Evolutionary conservation across 2,113 vertebrate species (phyloP).

Genomic region (Limnothrissa miodon): DNA sequence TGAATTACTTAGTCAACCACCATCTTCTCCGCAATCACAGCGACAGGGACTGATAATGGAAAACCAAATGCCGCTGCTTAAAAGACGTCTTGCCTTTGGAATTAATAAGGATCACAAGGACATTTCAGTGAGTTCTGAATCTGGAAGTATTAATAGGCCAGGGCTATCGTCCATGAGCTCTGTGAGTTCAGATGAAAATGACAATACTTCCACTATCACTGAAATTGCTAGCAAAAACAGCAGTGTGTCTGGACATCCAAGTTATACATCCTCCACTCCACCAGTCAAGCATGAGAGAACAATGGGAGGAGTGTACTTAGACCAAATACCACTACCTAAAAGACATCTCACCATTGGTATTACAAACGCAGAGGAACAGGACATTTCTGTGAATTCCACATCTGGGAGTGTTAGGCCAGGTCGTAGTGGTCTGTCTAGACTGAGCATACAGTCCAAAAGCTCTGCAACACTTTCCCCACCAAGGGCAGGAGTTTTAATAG

Average conservation of each 20-base stretch:
- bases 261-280: neutral
- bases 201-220: neutral
- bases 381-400: too few relatives aligned
- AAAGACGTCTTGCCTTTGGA: conserved; percentile 21
- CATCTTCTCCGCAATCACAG: neutral
- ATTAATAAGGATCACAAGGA: neutral
- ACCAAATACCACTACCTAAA: conserved; percentile 17
- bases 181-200: neutral
- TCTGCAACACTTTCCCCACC: neutral
- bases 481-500: neutral
- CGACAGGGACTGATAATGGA: neutral
- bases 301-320: neutral
- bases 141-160: too few relatives aligned
- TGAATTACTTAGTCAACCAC: too few relatives aligned
- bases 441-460: neutral
- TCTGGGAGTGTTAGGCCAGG: conserved; percentile 16
- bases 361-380: too few relatives aligned
- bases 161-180: too few relatives aligned
- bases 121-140: neutral
- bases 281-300: neutral
- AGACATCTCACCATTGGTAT: conserved; percentile 26
- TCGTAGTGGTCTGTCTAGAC: neutral
- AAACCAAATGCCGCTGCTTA: conserved; percentile 14
- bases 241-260: neutral
- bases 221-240: neutral